Evolutionary conservation across 2,113 vertebrate species (phyloP).

Genomic region (Microcebus jonahi): DNA sequence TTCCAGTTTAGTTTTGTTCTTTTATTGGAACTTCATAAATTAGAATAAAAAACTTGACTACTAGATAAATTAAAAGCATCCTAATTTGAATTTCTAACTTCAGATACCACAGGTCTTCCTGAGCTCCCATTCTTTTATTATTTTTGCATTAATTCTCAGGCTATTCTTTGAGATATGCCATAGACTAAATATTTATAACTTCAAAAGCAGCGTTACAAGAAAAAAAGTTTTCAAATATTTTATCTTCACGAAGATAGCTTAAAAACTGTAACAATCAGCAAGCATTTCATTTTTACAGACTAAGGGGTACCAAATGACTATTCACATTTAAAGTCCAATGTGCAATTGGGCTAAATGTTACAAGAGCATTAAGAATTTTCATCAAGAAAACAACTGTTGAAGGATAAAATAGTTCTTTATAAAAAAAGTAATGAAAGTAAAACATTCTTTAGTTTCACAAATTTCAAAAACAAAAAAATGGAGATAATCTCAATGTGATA

Average conservation of each 20-base stretch:
- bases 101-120: neutral
- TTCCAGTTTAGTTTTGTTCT: no score
- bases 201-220: neutral
- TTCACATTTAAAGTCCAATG: slow-evolving; percentile 29
- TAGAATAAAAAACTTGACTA: neutral
- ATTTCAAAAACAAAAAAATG: neutral
- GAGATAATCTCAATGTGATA: neutral
- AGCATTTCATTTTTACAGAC: slow-evolving; percentile 29
- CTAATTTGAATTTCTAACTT: slow-evolving; percentile 31
- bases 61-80: neutral
- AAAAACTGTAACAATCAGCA: neutral
- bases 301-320: neutral
- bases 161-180: neutral
- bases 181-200: neutral
- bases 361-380: neutral
- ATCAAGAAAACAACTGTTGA: slow-evolving; percentile 1
- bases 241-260: neutral
- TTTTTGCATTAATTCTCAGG: neutral
- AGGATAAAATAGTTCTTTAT: slow-evolving; percentile 12
- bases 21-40: no score
- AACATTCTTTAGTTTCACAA: neutral
- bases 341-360: neutral
- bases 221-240: neutral
- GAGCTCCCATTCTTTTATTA: neutral
- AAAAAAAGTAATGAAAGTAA: neutral